Evolutionary conservation across 2,888 invertebrate genomes (phyloP).

Genomic region (Plebejus anna): DNA sequence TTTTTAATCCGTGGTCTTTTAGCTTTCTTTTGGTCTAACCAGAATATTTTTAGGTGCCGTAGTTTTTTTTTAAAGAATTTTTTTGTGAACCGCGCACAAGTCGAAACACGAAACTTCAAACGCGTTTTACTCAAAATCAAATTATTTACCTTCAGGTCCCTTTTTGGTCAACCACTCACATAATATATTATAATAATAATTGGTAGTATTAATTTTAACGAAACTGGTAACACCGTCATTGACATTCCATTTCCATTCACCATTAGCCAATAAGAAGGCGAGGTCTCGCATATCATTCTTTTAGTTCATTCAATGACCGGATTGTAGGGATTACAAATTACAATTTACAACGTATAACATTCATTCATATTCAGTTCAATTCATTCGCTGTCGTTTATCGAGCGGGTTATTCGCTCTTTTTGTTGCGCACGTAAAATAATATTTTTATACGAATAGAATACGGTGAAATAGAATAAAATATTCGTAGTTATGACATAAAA

Average conservation of each 20-base stretch:
- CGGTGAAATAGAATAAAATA: not conserved
- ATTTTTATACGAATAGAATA: not conserved
- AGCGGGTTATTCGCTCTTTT: conserved; percentile 42
- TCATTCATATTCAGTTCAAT: not conserved
- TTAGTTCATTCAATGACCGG: not conserved
- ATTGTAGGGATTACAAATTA: too few species aligned
- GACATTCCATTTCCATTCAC: not conserved
- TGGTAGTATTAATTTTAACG: not conserved
- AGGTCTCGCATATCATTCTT: not conserved
- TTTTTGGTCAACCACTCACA: too few species aligned
- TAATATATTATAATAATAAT: not conserved
- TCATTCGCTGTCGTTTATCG: conserved; percentile 42
- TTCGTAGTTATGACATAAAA: conserved; percentile 53
- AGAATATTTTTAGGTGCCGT: too few species aligned
- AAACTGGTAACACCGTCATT: not conserved
- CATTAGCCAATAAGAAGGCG: not conserved
- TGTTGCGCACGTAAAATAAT: conserved; percentile 6
- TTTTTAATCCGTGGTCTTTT: too few species aligned
- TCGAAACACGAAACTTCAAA: too few species aligned
- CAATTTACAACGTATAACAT: not conserved
- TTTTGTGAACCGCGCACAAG: too few species aligned
- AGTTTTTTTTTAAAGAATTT: too few species aligned
- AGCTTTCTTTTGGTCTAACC: too few species aligned
- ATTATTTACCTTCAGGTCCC: too few species aligned
- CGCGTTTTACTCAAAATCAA: too few species aligned